These are phyloP conservation scores for Sialis lutaria DNA, from an alignment of 2,888 invertebrate genomes.

Conservation along the genomic window DNA sequence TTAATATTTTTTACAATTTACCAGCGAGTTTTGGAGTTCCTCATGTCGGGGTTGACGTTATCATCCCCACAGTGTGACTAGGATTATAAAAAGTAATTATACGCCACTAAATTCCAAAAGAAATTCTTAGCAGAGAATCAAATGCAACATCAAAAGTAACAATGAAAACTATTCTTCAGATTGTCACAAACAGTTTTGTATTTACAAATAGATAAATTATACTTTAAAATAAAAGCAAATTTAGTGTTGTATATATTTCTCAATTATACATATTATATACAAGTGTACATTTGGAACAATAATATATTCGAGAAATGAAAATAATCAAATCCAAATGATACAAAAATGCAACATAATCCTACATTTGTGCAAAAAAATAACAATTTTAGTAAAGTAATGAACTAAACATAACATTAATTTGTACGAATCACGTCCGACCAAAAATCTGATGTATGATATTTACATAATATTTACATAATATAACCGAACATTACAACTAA, in stretches of 20 bases:
- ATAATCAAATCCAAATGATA: too few species aligned
- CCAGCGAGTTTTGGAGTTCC: conserved; percentile 65
- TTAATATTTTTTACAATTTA: conserved; percentile 47
- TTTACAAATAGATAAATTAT: neutral
- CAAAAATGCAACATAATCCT: too few species aligned
- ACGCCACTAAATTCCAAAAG: neutral
- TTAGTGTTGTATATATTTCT: neutral
- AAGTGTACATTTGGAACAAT: neutral
- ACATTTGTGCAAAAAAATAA: too few species aligned
- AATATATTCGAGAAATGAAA: too few species aligned
- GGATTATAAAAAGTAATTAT: neutral
- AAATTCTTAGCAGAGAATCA: neutral
- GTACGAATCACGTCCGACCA: too few species aligned
- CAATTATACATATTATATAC: neutral
- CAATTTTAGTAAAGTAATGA: too few species aligned
- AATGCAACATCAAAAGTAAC: neutral
- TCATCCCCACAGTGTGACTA: neutral
- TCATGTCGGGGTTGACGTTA: conserved; percentile 28
- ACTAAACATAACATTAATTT: too few species aligned
- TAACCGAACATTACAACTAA: too few species aligned
- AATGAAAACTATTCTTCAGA: neutral
- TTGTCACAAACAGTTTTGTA: neutral
- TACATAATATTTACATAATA: too few species aligned
- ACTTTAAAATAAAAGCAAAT: neutral
- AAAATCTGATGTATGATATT: too few species aligned